Base-by-base conservation (phyloP, 2,888 invertebrate genomes). In the Chaetoderma sp. region DNA sequence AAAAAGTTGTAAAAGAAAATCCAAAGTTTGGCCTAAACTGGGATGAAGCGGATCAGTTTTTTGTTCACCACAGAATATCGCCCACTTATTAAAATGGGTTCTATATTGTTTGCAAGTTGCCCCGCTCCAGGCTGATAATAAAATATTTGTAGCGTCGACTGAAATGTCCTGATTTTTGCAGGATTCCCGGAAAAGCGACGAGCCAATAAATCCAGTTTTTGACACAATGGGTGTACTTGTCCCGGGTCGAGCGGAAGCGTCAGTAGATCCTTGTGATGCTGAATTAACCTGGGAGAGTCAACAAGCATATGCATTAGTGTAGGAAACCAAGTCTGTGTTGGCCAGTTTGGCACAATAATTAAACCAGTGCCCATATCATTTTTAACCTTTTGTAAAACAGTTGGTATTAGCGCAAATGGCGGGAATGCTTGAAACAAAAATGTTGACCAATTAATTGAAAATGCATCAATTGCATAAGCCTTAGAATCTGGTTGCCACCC, bases 1-100 rank as follows among this genome's bases (percentile, higher is more conserved):
- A 50, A 63, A 65, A 16, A 60, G 21, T 8, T 50, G 3, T 27
- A 57, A 49, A n/a, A 69, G 54, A 59, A 71, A 71, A 27, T 69
- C 52, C 27, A 70, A 18, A 21, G 64, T 64, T 52, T 57, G 36
- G 49, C 45, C 65, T 61, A 66, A 21, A 70, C 66, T 55, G 36
- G 50, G 27, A 25, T 25, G 28, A 50, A 50, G 27, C 27, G 50
- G 50, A 50, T 50, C 18, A 18, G 28, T 25, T 6, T 18, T 18
- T 25, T 25, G 8, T 30, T 18, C 6, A 30, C 23, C 47, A 47
- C 47, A 47, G 23, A 21, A 47, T 6, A n/a, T 47, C 23, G 8
- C 18, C 47, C 47, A 47, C 47, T 47, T 8, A 23, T 23, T 8
- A 21, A 47, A 18, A 23, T 47, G 23, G 10, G 47, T 47, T n/a